A percentile compares a stretch with the other conserved stretches of the same genome.
Conservation (phyloP, 2,797 vertebrate species). For the Lacerta agilis region DNA sequence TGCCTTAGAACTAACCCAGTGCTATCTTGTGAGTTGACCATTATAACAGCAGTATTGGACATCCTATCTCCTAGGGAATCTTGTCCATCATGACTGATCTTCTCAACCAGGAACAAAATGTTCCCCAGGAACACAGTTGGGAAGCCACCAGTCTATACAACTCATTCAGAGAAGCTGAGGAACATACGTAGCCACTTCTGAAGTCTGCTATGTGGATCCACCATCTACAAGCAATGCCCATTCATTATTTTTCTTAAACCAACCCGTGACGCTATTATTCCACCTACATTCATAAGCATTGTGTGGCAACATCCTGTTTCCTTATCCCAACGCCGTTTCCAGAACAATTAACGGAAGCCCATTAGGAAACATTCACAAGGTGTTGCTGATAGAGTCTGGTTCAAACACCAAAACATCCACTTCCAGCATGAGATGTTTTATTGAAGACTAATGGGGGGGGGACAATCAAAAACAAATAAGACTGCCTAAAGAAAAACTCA, state of each 20-base stretch:
- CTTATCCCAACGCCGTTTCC: constrained; percentile 69
- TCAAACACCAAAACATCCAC: constrained; percentile 69
- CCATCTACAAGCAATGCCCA: constrained; percentile 56
- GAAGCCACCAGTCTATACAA: neutral
- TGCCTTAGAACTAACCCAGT: neutral
- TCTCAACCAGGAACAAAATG: neutral
- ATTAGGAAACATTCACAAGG: constrained; percentile 59
- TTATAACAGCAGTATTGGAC: no score
- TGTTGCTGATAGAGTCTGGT: constrained; percentile 69
- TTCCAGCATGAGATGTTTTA: constrained; percentile 66
- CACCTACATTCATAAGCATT: constrained; percentile 58
- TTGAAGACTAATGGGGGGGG: constrained; percentile 42
- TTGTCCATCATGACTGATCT: neutral
- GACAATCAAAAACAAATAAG: neutral
- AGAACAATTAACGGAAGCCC: constrained; percentile 71
- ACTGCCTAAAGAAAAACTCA: constrained; percentile 28
- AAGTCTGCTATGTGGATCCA: constrained; percentile 31
- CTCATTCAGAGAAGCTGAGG: neutral
- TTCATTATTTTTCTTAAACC: constrained; percentile 70
- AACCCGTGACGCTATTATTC: constrained; percentile 54
- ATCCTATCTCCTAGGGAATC: neutral
- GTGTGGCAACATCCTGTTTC: constrained; percentile 74
- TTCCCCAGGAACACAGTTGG: neutral
- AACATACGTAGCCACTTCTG: neutral
- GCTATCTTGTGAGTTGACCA: neutral